Evolutionary conservation across 2,888 invertebrate genomes (phyloP), one percentile per base, ranked within the genome.

Genomic region (Fragum fragum): DNA sequence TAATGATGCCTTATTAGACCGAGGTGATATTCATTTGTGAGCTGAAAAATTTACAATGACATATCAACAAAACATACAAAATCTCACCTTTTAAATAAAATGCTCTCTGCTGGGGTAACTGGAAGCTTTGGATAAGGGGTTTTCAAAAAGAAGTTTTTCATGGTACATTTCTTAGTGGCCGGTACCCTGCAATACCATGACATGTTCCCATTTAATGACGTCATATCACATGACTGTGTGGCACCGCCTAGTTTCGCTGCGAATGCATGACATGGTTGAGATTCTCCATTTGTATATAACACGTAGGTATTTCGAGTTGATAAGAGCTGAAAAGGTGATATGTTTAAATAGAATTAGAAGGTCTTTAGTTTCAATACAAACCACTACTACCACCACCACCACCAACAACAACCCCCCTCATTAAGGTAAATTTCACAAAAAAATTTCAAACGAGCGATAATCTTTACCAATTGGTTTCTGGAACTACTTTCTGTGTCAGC

Each of bases 171-270:
- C 3, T 2, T 9, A 23, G 7, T 57, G 3, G 23, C 23, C 14
- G 57, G 57, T 5, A 23, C 57, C 14, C 14, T 11, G n/a, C 57
- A 57, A 23, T 57, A 57, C 57, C 57, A 57, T 57, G 57, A n/a
- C 57, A 57, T 57, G 57, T 57, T n/a, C 2, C 57, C 57, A 26
- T 57, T 57, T 23, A 57, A 14, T 57, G 57, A 57, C 57, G 57
- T 57, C 57, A 57, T 57, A 57, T 57, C 14, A 57, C 57, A 57
- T 23, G n/a, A 1, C 3, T 11, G 5, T n/a, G 1, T 11, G 2
- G 57, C 6, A 7, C 23, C 2, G 1, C 26, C 23, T 3, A 57
- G n/a, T 57, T 14, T 9, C 1, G 2, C 23, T 2, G 57, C 26
- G 5, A 57, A 23, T 5, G 57, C 5, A 57, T 57, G 57, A 14